phyloP scores from a whole-genome alignment of 2,113 vertebrate genomes.

The Chaetura pelagica region DNA sequence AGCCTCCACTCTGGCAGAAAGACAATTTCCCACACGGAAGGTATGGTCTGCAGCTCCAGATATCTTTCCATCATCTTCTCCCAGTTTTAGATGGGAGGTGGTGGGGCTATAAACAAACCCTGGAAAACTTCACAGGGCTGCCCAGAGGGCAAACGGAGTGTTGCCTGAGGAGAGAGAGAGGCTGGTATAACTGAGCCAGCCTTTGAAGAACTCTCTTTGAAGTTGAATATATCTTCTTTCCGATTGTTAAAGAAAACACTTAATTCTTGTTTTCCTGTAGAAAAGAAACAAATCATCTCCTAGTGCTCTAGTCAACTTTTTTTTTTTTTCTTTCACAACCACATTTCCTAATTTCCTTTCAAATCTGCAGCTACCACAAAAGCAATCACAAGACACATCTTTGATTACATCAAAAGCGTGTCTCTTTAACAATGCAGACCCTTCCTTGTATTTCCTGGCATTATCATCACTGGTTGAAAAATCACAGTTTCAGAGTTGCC shows the following conservation, averaged over 20 bases:
- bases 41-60: neutral
- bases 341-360: conserved; percentile 48
- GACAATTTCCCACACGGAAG: neutral
- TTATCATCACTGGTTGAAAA: conserved; percentile 19
- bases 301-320: neutral
- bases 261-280: neutral
- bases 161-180: neutral
- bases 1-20: neutral
- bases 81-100: neutral
- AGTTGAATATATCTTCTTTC: neutral
- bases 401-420: neutral
- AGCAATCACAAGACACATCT: neutral
- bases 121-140: neutral
- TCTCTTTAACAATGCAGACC: neutral
- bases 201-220: neutral
- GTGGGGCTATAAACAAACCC: neutral
- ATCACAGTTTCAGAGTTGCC: neutral
- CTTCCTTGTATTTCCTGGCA: neutral
- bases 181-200: neutral
- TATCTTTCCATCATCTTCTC: neutral
- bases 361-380: neutral
- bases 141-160: neutral
- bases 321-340: conserved; percentile 18
- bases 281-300: neutral
- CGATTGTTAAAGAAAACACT: neutral